Evolutionary conservation across 2,113 vertebrate species (phyloP).

Genomic region (Neomonachus schauinslandi): DNA sequence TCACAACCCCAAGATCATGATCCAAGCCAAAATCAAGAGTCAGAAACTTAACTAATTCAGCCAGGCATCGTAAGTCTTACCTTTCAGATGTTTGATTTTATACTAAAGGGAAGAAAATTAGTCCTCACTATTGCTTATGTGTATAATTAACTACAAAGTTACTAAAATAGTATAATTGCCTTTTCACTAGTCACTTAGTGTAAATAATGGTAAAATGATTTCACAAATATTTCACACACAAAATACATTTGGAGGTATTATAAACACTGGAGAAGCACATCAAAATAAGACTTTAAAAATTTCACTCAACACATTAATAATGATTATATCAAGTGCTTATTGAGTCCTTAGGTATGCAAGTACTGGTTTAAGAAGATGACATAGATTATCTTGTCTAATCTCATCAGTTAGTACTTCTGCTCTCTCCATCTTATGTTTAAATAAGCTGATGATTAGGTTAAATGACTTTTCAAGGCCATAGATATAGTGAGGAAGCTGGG

Average conservation of each 20-base stretch:
- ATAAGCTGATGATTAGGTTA: neutral
- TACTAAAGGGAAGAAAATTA: neutral
- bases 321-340: neutral
- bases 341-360: neutral
- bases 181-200: neutral
- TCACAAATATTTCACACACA: neutral
- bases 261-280: neutral
- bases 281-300: neutral
- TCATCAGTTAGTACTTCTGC: neutral
- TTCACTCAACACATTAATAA: neutral
- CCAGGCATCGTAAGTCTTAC: neutral
- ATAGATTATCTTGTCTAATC: neutral
- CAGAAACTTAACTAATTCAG: neutral
- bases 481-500: neutral
- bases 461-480: neutral
- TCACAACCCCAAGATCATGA: neutral
- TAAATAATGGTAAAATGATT: neutral
- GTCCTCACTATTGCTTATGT: neutral
- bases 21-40: neutral
- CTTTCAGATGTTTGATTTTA: neutral
- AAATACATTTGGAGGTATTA: neutral
- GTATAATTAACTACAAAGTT: neutral
- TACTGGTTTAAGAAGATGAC: neutral
- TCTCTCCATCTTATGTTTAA: neutral
- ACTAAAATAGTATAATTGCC: neutral